Evolutionary conservation across 1,140 invertebrate genomes (phyloP).

Genomic region (Nautilus pompilius): DNA sequence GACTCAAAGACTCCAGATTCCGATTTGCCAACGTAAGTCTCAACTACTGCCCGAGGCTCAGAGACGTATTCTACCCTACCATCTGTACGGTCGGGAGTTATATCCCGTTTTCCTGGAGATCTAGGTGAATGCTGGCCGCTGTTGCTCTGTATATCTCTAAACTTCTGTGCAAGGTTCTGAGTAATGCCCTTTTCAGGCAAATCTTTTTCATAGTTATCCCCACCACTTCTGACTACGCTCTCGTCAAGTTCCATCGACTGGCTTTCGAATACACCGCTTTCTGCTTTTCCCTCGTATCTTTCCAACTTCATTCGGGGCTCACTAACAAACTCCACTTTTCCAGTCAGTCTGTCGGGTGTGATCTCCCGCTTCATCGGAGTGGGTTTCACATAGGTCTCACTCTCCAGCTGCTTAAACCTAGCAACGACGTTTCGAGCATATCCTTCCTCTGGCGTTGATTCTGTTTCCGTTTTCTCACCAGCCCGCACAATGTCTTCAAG

Average conservation of each 20-base stretch:
- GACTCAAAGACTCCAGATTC: slow-evolving; percentile 2
- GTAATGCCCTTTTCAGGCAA: slow-evolving; percentile 41
- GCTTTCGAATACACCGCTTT: slow-evolving; percentile 44
- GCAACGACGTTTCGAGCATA: slow-evolving; percentile 36
- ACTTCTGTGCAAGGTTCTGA: slow-evolving; percentile 33
- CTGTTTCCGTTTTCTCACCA: slow-evolving; percentile 1
- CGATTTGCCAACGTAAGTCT: not conserved
- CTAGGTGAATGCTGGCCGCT: not conserved
- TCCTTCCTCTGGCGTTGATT: slow-evolving; percentile 20
- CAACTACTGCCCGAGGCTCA: slow-evolving; percentile 24
- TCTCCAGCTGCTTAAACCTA: slow-evolving; percentile 19
- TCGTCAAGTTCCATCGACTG: slow-evolving; percentile 21
- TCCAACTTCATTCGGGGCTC: slow-evolving; percentile 32
- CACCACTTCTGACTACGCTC: slow-evolving; percentile 33
- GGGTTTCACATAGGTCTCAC: not conserved
- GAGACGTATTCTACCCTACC: slow-evolving; percentile 33
- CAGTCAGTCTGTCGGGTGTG: slow-evolving; percentile 24
- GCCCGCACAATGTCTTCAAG: slow-evolving; percentile 15
- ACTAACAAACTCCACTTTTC: slow-evolving; percentile 38
- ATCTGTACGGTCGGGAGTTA: slow-evolving; percentile 35
- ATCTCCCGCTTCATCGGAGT: slow-evolving; percentile 18
- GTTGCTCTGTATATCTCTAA: slow-evolving; percentile 24
- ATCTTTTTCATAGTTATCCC: slow-evolving; percentile 17
- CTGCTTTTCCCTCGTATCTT: slow-evolving; percentile 32
- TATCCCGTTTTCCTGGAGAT: slow-evolving; percentile 27